phyloP scores from a whole-genome alignment of 1,140 invertebrate genomes.

The Zophobas atratus region DNA sequence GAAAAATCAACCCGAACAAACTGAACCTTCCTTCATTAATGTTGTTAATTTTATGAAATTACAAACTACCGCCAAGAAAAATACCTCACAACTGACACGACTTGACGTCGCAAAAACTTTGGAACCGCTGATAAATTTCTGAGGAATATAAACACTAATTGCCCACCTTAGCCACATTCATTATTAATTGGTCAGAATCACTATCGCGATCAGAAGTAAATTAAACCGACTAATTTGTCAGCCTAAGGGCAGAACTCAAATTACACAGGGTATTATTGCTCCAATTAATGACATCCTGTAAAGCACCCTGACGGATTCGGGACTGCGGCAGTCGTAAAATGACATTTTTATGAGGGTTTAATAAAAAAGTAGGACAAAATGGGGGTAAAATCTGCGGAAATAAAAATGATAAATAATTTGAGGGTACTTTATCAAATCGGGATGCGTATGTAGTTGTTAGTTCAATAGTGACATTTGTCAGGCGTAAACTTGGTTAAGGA shows the following conservation, averaged over 20 bases:
- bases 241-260: conserved; percentile 57
- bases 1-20: too few species aligned
- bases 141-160: conserved; percentile 54
- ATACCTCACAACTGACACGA: background rate
- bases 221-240: conserved; percentile 63
- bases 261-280: conserved; percentile 50
- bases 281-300: conserved; percentile 34
- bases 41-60: too few species aligned
- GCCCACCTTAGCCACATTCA: conserved; percentile 46
- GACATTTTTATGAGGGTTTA: conserved; percentile 19
- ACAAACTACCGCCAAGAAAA: too few species aligned
- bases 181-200: conserved; percentile 47
- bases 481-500: background rate
- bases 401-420: conserved; percentile 29
- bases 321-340: conserved; percentile 19
- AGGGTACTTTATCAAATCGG: conserved; percentile 1
- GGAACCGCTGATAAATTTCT: background rate
- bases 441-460: background rate
- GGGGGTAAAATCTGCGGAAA: conserved; percentile 20
- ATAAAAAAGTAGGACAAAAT: conserved; percentile 13
- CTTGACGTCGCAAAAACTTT: background rate
- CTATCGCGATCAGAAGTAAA: conserved; percentile 63
- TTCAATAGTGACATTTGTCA: conserved; percentile 9
- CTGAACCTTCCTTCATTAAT: too few species aligned
- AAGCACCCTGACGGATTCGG: conserved; percentile 28